Conservation (phyloP, 1,140 invertebrate genomes). For the Heliconius himera region DNA sequence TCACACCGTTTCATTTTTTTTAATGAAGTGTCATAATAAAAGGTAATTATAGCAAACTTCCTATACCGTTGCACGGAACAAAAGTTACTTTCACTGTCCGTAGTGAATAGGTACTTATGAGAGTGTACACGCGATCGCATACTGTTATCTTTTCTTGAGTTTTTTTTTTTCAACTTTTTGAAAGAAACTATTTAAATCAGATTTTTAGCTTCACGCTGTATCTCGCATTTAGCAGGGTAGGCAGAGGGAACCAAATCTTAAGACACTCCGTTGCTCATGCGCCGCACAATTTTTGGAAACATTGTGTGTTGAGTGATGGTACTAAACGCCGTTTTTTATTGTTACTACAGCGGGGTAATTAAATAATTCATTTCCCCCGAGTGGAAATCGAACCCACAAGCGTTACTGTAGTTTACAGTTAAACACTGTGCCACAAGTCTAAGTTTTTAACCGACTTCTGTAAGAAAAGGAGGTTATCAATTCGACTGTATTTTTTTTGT, state of each 20-base stretch:
- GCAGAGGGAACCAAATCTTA: neutral
- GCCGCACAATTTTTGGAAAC: neutral
- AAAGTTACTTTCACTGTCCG: neutral
- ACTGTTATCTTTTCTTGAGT: neutral
- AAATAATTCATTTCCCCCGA: neutral
- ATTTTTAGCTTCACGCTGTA: neutral
- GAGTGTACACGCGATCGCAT: neutral
- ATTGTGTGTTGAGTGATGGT: neutral
- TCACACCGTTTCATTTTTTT: neutral
- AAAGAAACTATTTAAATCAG: too few species aligned
- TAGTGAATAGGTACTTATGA: neutral
- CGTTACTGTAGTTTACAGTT: neutral
- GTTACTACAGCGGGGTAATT: neutral
- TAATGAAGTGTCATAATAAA: neutral
- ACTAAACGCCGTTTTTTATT: neutral
- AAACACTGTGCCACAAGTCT: neutral
- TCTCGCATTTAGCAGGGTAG: neutral
- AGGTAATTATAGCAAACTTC: constrained; percentile 1
- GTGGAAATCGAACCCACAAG: neutral
- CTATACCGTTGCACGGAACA: constrained; percentile 3
- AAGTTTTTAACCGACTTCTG: too few species aligned
- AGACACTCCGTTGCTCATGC: neutral
- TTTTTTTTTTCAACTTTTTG: neutral
- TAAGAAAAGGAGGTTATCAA: too few species aligned
- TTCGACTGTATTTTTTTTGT: too few species aligned